Evolutionary conservation across 2,888 invertebrate species (phyloP).

Genomic region (Muschampia plurimacula): DNA sequence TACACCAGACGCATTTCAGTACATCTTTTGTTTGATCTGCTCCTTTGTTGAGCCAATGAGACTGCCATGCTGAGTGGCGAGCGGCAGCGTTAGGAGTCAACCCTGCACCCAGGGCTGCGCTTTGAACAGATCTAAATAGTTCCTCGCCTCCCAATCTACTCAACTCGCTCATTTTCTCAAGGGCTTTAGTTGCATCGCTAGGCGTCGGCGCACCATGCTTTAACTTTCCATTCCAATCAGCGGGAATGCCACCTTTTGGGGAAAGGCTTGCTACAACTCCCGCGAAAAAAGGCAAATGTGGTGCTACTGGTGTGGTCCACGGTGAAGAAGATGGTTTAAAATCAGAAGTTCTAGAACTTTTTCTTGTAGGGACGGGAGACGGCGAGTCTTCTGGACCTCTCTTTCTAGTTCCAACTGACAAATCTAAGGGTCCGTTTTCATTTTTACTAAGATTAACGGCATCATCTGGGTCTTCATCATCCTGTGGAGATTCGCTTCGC

Average conservation of each 20-base stretch:
- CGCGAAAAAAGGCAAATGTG: constrained; percentile 93
- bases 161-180: constrained; percentile 96
- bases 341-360: constrained; percentile 88
- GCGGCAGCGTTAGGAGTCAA: constrained; percentile 86
- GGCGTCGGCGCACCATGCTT: constrained; percentile 89
- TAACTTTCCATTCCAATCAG: constrained; percentile 92
- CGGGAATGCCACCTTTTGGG: constrained; percentile 87
- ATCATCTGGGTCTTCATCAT: constrained; percentile 87
- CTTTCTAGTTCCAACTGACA: constrained; percentile 91
- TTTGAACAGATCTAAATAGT: constrained; percentile 88
- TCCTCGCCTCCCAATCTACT: constrained; percentile 94
- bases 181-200: constrained; percentile 93
- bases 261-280: constrained; percentile 91
- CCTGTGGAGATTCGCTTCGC: constrained; percentile 81
- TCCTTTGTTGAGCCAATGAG: constrained; percentile 98
- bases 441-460: constrained; percentile 90
- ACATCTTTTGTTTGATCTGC: constrained; percentile 98
- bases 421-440: constrained; percentile 91
- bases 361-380: constrained; percentile 87
- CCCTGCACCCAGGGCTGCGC: constrained; percentile 80
- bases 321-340: constrained; percentile 90
- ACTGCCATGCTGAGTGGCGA: constrained; percentile 97
- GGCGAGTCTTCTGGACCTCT: constrained; percentile 88
- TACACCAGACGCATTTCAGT: too few relatives aligned
- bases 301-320: constrained; percentile 92